Evolutionary conservation across 2,797 vertebrate species (phyloP), one percentile per base, ranked within the genome.

Genomic region (Enteromius radiatus): DNA sequence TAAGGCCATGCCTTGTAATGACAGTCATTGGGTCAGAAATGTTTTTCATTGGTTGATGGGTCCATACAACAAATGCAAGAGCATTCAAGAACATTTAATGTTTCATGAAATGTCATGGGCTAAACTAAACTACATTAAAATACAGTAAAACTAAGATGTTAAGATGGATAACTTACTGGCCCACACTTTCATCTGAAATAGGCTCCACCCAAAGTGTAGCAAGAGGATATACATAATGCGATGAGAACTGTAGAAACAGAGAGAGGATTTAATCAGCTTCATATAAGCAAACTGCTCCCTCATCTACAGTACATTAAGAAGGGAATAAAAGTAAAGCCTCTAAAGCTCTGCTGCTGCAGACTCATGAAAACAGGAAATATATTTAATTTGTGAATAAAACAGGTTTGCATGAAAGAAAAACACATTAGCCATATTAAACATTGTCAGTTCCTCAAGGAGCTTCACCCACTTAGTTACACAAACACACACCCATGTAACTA

Each of bases 151-250:
- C n/a, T 67, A 82, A 43, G 38, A 43, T 43, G 28, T 56, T 21
- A 45, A 26, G 76, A 70, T 45, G 23, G 67, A 23, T 83, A 82
- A 97, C 97, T 97, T 94, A 99, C 98, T 95, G 91, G 77, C 92
- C 94, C 28, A 91, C 91, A 87, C 90, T 61, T 90, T 97, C 96
- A 84, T 97, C 97, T 64, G 96, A 96, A 71, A 98, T 87, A 49
- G 97, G 96, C 90, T 98, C 97, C 79, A 95, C 96, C 98, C 98
- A 99, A 59, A 99, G 89, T 0, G 96, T 97, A 75, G 94, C 95
- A 90, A 99, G 93, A 52, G 96, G 95, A 84, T 97, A 98, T 86
- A 98, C 87, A 75, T 96, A 96, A 87, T 98, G 95, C 0, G 96
- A 96, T 88, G 98, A 97, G 86, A 98, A 98, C 98, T 99, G 93